phyloP scores from a whole-genome alignment of 53 echinoderm and acorn worm species.

The Zoroaster sp. region DNA sequence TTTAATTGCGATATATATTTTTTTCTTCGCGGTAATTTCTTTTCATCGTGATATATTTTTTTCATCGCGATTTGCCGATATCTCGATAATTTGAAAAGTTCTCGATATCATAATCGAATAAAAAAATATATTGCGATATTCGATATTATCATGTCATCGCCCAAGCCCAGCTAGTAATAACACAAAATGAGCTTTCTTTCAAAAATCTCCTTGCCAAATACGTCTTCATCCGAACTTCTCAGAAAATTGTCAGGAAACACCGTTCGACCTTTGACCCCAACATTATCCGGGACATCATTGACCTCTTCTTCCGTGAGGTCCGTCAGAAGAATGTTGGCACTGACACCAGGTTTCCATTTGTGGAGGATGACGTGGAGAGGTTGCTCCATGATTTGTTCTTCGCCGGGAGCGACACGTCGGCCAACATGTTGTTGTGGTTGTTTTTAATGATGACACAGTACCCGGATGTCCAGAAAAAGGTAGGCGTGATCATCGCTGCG shows the following conservation, averaged over 20 bases:
- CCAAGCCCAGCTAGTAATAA: too few species aligned
- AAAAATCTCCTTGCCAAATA: too few species aligned
- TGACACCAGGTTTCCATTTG: slow-evolving; percentile 57
- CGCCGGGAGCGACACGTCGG: slow-evolving; percentile 75
- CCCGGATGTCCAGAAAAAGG: slow-evolving; percentile 67
- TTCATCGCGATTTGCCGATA: too few species aligned
- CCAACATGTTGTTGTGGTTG: slow-evolving; percentile 59
- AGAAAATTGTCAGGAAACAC: slow-evolving; percentile 62
- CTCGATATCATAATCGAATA: too few species aligned
- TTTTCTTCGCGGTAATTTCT: too few species aligned
- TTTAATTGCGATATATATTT: too few species aligned
- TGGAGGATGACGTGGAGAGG: slow-evolving; percentile 57
- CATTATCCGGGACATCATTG: slow-evolving; percentile 72
- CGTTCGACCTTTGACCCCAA: slow-evolving; percentile 60
- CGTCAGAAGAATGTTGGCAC: slow-evolving; percentile 46
- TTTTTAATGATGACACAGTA: slow-evolving; percentile 48
- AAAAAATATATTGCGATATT: too few species aligned
- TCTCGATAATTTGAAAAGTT: too few species aligned
- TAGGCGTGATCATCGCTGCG: too few species aligned
- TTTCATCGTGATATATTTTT: too few species aligned
- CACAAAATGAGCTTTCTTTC: too few species aligned
- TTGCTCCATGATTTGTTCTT: slow-evolving; percentile 66
- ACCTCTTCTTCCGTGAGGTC: slow-evolving; percentile 75
- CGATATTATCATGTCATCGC: too few species aligned
- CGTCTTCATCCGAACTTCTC: background rate